phyloP scores from a whole-genome alignment of 2,888 invertebrate species.

The Penaeus monodon region DNA sequence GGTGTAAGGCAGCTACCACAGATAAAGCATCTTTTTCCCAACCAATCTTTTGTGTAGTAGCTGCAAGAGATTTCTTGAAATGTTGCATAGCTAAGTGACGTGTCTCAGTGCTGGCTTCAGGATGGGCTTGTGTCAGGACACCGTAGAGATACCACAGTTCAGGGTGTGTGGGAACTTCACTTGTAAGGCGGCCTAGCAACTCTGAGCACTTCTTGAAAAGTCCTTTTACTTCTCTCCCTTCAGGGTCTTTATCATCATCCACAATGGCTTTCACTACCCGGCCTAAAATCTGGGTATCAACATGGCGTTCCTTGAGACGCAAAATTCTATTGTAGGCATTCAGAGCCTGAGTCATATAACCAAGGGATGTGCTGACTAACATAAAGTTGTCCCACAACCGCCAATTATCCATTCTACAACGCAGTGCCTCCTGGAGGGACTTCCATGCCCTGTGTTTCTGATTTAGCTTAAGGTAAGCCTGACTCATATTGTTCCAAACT shows the following conservation, averaged over 20 bases:
- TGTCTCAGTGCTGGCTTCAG: slow-evolving; percentile 48
- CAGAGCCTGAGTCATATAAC: slow-evolving; percentile 73
- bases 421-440: slow-evolving; percentile 87
- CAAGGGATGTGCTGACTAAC: slow-evolving; percentile 78
- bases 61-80: slow-evolving; percentile 60
- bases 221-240: slow-evolving; percentile 67
- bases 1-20: slow-evolving; percentile 35
- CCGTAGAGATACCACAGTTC: slow-evolving; percentile 88
- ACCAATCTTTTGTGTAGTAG: slow-evolving; percentile 51
- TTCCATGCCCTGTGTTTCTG: slow-evolving; percentile 88
- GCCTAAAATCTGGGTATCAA: slow-evolving; percentile 82
- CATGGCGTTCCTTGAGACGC: slow-evolving; percentile 85
- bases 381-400: slow-evolving; percentile 96
- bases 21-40: slow-evolving; percentile 53
- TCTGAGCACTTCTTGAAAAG: slow-evolving; percentile 74
- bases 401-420: slow-evolving; percentile 94
- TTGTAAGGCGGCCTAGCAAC: slow-evolving; percentile 81
- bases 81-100: slow-evolving; percentile 59
- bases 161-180: slow-evolving; percentile 76
- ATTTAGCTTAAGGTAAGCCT: slow-evolving; percentile 88
- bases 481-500: slow-evolving; percentile 98
- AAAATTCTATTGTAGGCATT: slow-evolving; percentile 86
- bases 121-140: slow-evolving; percentile 69
- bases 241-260: slow-evolving; percentile 76
- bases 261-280: slow-evolving; percentile 81